Evolutionary conservation across 2,888 invertebrate genomes (phyloP).

Genomic region (Hypomecis atomaria): DNA sequence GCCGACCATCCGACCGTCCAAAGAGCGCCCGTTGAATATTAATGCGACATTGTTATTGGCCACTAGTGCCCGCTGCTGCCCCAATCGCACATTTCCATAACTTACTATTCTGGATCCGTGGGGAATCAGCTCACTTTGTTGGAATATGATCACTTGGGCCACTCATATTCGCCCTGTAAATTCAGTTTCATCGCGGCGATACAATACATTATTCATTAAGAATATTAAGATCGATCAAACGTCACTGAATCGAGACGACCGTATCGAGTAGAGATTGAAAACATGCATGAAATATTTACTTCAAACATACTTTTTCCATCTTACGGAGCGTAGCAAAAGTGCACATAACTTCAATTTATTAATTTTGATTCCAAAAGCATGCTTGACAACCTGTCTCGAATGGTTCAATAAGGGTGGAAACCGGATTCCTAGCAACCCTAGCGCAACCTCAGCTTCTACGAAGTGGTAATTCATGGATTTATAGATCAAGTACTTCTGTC

Average conservation of each 20-base stretch:
- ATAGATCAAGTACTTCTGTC: conserved; percentile 43
- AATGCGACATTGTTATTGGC: conserved; percentile 84
- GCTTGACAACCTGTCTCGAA: conserved; percentile 6
- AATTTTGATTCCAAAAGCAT: conserved; percentile 1
- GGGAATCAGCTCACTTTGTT: conserved; percentile 78
- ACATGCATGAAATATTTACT: too few relatives aligned
- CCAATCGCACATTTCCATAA: conserved; percentile 84
- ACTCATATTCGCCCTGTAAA: conserved; percentile 72
- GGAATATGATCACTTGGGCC: conserved; percentile 75
- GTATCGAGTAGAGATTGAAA: too few relatives aligned
- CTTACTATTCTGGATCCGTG: conserved; percentile 83
- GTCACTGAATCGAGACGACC: too few relatives aligned
- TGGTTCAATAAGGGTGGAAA: conserved; percentile 26
- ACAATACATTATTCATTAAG: conserved; percentile 68
- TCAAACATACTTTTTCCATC: conserved; percentile 3
- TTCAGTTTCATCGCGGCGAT: conserved; percentile 61
- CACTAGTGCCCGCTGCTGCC: conserved; percentile 82
- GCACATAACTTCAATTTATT: not conserved
- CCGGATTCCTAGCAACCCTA: conserved; percentile 30
- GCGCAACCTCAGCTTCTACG: conserved; percentile 35
- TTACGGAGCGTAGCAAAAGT: not conserved
- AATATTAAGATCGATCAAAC: conserved; percentile 58
- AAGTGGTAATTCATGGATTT: conserved; percentile 55
- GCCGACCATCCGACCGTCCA: conserved; percentile 64
- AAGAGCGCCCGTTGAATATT: conserved; percentile 83